These are phyloP conservation scores for Diadema setosum DNA, from an alignment of 35 echinoderm and acorn worm species.

Conservation along the genomic window DNA sequence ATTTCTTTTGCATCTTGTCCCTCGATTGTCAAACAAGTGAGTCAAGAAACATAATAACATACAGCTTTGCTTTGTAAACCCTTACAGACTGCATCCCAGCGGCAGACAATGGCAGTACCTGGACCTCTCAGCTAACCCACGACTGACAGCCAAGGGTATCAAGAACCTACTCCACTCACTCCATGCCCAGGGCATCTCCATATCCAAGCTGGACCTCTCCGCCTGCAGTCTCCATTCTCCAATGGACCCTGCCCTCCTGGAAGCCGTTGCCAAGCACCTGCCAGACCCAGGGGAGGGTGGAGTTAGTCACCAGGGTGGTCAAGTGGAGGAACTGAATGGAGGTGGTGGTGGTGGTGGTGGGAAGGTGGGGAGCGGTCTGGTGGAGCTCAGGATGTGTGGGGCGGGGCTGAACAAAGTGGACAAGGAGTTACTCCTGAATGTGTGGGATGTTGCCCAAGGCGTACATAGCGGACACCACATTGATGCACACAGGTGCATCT, in stretches of 20 bases:
- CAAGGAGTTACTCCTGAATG: constrained; percentile 46
- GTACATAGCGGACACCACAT: constrained; percentile 20
- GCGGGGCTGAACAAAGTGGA: constrained; percentile 60
- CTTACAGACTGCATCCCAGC: constrained; percentile 31
- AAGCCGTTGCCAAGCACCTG: constrained; percentile 28
- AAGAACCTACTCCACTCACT: constrained; percentile 16
- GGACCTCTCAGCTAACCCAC: constrained; percentile 43
- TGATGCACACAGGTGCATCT: constrained; percentile 9
- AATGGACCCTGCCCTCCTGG: constrained; percentile 35
- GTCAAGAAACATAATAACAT: too few relatives aligned
- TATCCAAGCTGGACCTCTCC: constrained; percentile 57
- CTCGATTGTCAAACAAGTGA: too few relatives aligned
- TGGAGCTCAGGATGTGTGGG: constrained; percentile 43
- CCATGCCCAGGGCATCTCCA: neutral
- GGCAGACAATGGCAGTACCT: constrained; percentile 15
- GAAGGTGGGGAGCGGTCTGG: neutral
- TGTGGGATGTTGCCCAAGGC: constrained; percentile 73
- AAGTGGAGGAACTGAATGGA: neutral
- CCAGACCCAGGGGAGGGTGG: neutral
- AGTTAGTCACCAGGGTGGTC: neutral
- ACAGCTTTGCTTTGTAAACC: too few relatives aligned
- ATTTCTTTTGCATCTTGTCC: too few relatives aligned
- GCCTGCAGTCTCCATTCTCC: constrained; percentile 48
- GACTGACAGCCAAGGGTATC: constrained; percentile 37
- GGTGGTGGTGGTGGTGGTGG: neutral